phyloP scores from a whole-genome alignment of 2,888 invertebrate species.

The Desoria tigrina region DNA sequence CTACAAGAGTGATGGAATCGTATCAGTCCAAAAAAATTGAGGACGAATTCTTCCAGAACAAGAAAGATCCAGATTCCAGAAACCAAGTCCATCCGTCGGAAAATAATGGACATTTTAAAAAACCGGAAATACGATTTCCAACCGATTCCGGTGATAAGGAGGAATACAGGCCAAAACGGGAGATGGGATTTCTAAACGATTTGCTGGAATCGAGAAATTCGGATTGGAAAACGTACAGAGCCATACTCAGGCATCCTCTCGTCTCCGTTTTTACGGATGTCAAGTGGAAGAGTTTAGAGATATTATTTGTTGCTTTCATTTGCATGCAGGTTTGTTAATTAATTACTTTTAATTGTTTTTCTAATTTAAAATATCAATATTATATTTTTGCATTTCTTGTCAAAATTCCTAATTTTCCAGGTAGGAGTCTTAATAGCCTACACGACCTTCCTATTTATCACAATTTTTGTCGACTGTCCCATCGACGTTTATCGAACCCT shows the following conservation, averaged over 20 bases:
- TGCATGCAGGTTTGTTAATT: constrained; percentile 27
- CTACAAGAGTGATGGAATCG: constrained; percentile 4
- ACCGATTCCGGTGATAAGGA: neutral
- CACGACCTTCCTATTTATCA: constrained; percentile 30
- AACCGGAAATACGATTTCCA: neutral
- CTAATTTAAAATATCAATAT: neutral
- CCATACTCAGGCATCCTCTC: constrained; percentile 38
- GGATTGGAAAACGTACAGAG: constrained; percentile 16
- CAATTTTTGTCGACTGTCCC: constrained; percentile 43
- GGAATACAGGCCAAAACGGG: constrained; percentile 11
- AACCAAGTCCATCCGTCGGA: neutral
- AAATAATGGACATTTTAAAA: neutral
- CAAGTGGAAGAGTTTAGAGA: constrained; percentile 44
- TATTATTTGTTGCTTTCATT: constrained; percentile 30
- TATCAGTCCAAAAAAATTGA: constrained; percentile 1
- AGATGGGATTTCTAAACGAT: constrained; percentile 35
- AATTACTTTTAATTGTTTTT: neutral
- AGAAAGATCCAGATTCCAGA: too few relatives aligned
- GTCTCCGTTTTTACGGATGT: constrained; percentile 45
- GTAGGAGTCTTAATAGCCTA: constrained; percentile 29
- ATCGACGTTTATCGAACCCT: too few relatives aligned
- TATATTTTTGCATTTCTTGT: too few relatives aligned
- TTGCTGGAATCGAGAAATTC: constrained; percentile 19
- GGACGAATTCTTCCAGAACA: too few relatives aligned
- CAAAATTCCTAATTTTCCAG: constrained; percentile 6